Evolutionary conservation across 2,797 vertebrate species (phyloP), one percentile per base, ranked within the genome.

Genomic region (Podarcis siculus): DNA sequence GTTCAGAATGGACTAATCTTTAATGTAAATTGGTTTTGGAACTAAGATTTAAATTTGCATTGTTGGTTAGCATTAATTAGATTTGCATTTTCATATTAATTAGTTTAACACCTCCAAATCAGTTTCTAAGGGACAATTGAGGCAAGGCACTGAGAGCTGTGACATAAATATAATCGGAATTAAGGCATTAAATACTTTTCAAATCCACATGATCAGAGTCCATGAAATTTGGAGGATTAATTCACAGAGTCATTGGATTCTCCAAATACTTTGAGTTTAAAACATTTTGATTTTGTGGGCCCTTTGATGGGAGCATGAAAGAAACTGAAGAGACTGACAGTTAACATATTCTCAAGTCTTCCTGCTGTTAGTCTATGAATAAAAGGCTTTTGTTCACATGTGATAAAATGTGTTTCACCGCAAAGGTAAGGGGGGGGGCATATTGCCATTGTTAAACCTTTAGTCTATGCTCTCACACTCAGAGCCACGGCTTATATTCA

Each of bases 31-130:
- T 78, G 0, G 12, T 87, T 80, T 58, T 73, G 35, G 49, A 82
- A 64, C 2, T 25, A 58, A 75, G 39, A 82, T 82, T 82, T 82
- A 69, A 80, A 79, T 58, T 82, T 88, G 49, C 19, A 78, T 30
- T 39, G 23, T n/a, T 66, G 72, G n/a, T 37, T 80, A 37, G 30
- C 21, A 27, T 49, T 30, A 71, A 79, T 79, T 80, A 86, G 17
- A 73, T 73, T 42, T 61, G 64, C 37, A 73, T 21, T 9, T 42
- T 42, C 19, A 73, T 37, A 27, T 37, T 30, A 55, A 79, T 79
- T 80, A 86, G 9, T 61, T 73, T 42, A 73, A 75, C 37, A 73
- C 30, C 9, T 42, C 55, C 12, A 73, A 30, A 6, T 32, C 35
- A 61, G 45, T 78, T 79, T 37, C 55, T 32, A 87, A n/a, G 13